Conservation (phyloP, 2,113 vertebrate species). For the Plecturocebus donacophilus region DNA sequence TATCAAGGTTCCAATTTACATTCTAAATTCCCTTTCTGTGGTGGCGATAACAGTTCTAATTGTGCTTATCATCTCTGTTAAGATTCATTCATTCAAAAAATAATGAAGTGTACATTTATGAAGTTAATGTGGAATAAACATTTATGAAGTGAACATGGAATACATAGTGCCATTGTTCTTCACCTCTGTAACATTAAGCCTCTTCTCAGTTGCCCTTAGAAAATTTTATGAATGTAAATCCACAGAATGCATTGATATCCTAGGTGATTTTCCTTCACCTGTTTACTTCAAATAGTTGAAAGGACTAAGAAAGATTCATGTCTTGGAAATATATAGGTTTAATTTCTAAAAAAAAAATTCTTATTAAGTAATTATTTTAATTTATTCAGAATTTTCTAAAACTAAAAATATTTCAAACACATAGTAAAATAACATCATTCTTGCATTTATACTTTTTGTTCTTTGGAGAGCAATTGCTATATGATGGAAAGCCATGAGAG, state of each 20-base stretch:
- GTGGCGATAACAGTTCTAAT: background rate
- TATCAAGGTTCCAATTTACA: background rate
- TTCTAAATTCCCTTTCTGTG: background rate
- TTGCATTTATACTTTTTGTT: slow-evolving; percentile 48
- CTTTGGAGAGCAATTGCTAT: slow-evolving; percentile 63
- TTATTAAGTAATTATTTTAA: background rate
- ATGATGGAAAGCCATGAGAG: slow-evolving; percentile 50
- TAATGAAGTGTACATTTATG: background rate
- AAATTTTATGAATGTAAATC: background rate
- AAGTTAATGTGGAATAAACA: background rate
- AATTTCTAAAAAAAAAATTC: background rate
- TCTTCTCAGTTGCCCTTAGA: background rate
- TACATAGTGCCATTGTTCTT: background rate
- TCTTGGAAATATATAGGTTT: background rate
- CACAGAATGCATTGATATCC: background rate
- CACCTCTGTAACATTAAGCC: background rate
- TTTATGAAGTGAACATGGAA: background rate
- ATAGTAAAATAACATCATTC: background rate
- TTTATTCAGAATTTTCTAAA: background rate
- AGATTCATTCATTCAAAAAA: background rate
- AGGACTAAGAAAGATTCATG: background rate
- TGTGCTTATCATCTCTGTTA: background rate
- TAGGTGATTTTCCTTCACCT: background rate
- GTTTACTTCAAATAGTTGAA: background rate
- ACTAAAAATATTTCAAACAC: background rate